phyloP scores from a whole-genome alignment of 1,140 invertebrate species.

The Lepidurus arcticus region DNA sequence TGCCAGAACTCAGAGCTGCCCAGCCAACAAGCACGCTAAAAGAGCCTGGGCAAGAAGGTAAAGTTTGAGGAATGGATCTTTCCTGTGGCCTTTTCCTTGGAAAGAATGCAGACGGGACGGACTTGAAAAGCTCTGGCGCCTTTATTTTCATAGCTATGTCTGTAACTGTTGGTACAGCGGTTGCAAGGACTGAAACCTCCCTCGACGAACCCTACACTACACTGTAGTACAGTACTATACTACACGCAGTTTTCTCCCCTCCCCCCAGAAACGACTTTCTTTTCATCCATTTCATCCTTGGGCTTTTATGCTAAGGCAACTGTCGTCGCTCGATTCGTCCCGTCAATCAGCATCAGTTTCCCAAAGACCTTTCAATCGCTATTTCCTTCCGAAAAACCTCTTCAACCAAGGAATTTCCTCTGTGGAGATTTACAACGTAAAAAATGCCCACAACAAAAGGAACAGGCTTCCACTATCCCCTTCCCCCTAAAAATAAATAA shows the following conservation, averaged over 20 bases:
- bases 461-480: not conserved
- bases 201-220: not conserved
- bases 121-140: constrained; percentile 20
- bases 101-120: constrained; percentile 17
- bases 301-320: constrained; percentile 19
- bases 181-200: constrained; percentile 1
- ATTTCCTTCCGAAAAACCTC: constrained; percentile 11
- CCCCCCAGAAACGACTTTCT: not conserved
- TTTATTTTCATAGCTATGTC: constrained; percentile 22
- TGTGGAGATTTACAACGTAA: not conserved
- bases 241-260: not conserved
- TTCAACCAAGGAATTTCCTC: constrained; percentile 7
- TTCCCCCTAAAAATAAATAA: constrained; percentile 1
- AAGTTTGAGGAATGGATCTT: constrained; percentile 8
- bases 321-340: constrained; percentile 18
- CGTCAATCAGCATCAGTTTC: constrained; percentile 13
- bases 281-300: not conserved
- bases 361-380: constrained; percentile 6
- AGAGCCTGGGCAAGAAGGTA: not conserved
- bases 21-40: not conserved
- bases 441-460: not conserved
- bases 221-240: not conserved
- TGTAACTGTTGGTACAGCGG: constrained; percentile 18
- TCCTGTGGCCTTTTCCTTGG: not conserved
- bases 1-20: not conserved